These are phyloP conservation scores for Spodoptera picta DNA, from an alignment of 2,888 invertebrate genomes.

Conservation along the genomic window DNA sequence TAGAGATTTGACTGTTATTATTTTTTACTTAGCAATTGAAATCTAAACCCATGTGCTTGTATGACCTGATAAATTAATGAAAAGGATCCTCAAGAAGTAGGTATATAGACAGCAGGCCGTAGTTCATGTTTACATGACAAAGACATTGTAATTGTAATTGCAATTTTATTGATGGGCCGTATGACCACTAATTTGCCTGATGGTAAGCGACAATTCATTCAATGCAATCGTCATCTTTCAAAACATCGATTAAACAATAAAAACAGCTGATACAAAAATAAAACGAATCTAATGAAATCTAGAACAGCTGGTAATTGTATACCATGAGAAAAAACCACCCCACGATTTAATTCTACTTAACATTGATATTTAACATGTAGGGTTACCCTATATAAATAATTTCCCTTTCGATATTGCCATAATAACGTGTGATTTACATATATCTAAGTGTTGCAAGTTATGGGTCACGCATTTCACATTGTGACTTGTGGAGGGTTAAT, in stretches of 20 bases:
- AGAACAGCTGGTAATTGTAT: conserved; percentile 17
- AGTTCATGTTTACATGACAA: no score
- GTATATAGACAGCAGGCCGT: no score
- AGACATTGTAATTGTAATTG: no score
- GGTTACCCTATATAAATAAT: conserved; percentile 47
- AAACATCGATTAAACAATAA: neutral
- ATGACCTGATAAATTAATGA: no score
- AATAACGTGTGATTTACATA: conserved; percentile 57
- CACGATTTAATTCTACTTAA: conserved; percentile 57
- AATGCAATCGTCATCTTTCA: neutral
- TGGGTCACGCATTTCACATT: conserved; percentile 72
- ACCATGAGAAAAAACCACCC: conserved; percentile 27
- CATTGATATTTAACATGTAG: conserved; percentile 50
- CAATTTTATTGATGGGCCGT: no score
- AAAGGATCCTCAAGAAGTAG: no score
- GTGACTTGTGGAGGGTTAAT: conserved; percentile 64
- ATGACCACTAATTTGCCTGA: no score
- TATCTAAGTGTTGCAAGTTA: conserved; percentile 52
- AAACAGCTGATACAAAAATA: neutral
- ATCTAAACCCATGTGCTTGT: no score
- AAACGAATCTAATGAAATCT: neutral
- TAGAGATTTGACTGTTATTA: no score
- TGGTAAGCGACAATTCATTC: no score
- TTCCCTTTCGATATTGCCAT: conserved; percentile 48
- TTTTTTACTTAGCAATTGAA: no score